These are phyloP conservation scores for Sebastes hubbsi DNA, from an alignment of 2,797 vertebrate species.

Conservation along the genomic window DNA sequence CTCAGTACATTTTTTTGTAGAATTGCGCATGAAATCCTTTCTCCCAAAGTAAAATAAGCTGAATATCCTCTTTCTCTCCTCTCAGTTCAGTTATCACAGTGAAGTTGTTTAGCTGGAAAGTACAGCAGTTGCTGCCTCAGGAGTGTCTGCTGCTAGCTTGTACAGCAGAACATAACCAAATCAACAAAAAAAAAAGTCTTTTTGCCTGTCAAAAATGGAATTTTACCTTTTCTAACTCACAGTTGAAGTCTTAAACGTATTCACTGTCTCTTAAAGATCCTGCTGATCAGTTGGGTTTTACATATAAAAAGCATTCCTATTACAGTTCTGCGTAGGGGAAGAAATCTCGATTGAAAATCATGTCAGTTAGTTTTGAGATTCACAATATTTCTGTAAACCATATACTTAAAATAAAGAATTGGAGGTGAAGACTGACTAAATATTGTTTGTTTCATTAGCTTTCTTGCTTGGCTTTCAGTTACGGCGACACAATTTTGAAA, in stretches of 20 bases:
- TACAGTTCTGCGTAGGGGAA: slow-evolving; percentile 13
- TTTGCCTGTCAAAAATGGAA: slow-evolving; percentile 42
- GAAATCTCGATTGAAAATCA: slow-evolving; percentile 24
- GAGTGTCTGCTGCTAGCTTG: slow-evolving; percentile 36
- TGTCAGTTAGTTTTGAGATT: slow-evolving; percentile 55
- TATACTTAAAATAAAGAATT: slow-evolving; percentile 71
- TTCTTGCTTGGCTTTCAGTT: not conserved
- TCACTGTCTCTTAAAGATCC: slow-evolving; percentile 29
- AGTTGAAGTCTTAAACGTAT: slow-evolving; percentile 34
- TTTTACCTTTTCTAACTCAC: slow-evolving; percentile 45
- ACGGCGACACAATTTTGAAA: too few relatives aligned
- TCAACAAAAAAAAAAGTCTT: not conserved
- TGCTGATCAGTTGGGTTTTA: slow-evolving; percentile 19
- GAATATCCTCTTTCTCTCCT: slow-evolving; percentile 20
- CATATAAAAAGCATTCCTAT: slow-evolving; percentile 33
- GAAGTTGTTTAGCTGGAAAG: slow-evolving; percentile 25
- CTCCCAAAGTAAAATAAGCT: slow-evolving; percentile 39
- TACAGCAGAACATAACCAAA: slow-evolving; percentile 40
- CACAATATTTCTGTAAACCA: slow-evolving; percentile 67
- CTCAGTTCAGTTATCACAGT: slow-evolving; percentile 33
- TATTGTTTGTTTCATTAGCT: slow-evolving; percentile 5
- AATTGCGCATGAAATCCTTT: slow-evolving; percentile 55
- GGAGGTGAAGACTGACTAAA: slow-evolving; percentile 40
- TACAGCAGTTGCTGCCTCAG: slow-evolving; percentile 31
- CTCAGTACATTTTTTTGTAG: slow-evolving; percentile 38